Conservation (phyloP, 2,113 vertebrate genomes). For the Mungos mungo region DNA sequence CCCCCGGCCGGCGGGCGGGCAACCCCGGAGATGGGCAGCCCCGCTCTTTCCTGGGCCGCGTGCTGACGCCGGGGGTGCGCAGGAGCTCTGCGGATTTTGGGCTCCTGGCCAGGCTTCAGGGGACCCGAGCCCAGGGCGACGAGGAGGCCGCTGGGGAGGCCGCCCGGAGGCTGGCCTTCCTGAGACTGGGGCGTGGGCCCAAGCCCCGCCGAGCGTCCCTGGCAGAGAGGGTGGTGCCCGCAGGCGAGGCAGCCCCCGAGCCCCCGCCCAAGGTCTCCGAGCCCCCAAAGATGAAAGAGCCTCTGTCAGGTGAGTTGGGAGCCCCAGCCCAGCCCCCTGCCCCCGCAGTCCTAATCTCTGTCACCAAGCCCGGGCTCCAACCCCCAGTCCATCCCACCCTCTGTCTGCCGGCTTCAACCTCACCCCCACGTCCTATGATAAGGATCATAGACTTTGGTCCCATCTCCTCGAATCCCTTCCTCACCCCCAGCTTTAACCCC, state of each 20-base stretch:
- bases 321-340: too few relatives aligned
- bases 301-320: conserved; percentile 88
- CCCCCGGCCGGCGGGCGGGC: conserved; percentile 74
- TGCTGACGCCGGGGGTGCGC: conserved; percentile 76
- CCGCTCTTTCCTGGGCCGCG: conserved; percentile 80
- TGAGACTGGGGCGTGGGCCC: conserved; percentile 88
- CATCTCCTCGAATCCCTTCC: not conserved
- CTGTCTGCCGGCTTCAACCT: not conserved
- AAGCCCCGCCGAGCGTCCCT: conserved; percentile 85
- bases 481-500: not conserved
- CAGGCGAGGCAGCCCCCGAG: conserved; percentile 62
- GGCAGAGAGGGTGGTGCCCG: conserved; percentile 81
- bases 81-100: conserved; percentile 90
- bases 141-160: conserved; percentile 76
- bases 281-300: conserved; percentile 86
- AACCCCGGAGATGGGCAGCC: conserved; percentile 82
- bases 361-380: not conserved
- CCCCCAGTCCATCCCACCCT: not conserved
- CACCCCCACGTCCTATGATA: not conserved
- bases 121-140: conserved; percentile 73
- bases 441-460: not conserved
- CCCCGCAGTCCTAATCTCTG: rapidly evolving
- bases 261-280: conserved; percentile 74
- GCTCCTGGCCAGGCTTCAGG: conserved; percentile 85
- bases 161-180: conserved; percentile 86